A percentile compares a stretch with the other conserved stretches of the same genome.
Conservation (phyloP, 1,140 invertebrate genomes). For the Macrocentrus cingulum region DNA sequence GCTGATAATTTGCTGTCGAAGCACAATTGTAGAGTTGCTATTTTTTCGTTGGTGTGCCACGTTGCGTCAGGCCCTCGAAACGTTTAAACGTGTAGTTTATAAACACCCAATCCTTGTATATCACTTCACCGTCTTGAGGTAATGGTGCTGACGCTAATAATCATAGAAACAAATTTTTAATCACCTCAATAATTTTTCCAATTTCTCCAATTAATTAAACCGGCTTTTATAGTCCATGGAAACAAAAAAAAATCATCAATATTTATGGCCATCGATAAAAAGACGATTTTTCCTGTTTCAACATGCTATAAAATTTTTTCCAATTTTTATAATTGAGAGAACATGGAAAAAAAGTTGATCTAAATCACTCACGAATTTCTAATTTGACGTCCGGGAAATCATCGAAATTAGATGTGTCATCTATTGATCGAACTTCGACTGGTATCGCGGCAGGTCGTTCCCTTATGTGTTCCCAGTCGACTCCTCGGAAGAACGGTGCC, state of each 20-base stretch:
- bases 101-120: slow-evolving; percentile 98
- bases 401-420: slow-evolving; percentile 99
- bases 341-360: slow-evolving; percentile 16
- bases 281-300: too few species aligned
- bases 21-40: slow-evolving; percentile 55
- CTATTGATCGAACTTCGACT: slow-evolving; percentile 90
- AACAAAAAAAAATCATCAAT: background rate
- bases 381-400: slow-evolving; percentile 99
- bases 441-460: slow-evolving; percentile 97
- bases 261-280: too few species aligned
- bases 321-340: too few species aligned
- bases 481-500: slow-evolving; percentile 85
- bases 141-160: slow-evolving; percentile 77
- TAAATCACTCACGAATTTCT: slow-evolving; percentile 92
- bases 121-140: slow-evolving; percentile 80
- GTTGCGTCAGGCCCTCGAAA: slow-evolving; percentile 93
- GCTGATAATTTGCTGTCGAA: slow-evolving; percentile 39
- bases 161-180: slow-evolving; percentile 22
- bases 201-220: too few species aligned
- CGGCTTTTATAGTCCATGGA: slow-evolving; percentile 12
- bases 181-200: too few species aligned
- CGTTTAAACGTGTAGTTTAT: slow-evolving; percentile 99
- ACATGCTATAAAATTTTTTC: slow-evolving; percentile 2
- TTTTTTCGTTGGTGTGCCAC: slow-evolving; percentile 78
- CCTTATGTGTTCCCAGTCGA: slow-evolving; percentile 95